phyloP scores from a whole-genome alignment of 2,113 vertebrate genomes.

The Gymnarchus niloticus region DNA sequence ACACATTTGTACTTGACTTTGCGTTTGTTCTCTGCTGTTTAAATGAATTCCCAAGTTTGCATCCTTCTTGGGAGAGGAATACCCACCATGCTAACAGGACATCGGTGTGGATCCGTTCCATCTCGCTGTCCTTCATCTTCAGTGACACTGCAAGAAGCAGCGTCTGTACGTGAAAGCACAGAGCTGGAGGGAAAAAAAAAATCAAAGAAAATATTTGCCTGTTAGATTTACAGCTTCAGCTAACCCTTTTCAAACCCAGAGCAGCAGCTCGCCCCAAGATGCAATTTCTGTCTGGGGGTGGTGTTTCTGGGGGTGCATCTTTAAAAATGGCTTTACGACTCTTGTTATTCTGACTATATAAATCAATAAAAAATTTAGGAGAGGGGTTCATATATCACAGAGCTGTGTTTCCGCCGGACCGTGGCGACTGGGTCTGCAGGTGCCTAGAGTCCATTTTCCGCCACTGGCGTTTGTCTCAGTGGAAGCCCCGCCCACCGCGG shows the following conservation, averaged over 20 bases:
- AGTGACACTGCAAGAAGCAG: background rate
- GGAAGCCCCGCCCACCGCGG: background rate
- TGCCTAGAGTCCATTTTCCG: background rate
- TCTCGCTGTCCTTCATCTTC: slow-evolving; percentile 25
- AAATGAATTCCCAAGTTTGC: background rate
- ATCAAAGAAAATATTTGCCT: slow-evolving; percentile 57
- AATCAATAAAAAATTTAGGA: slow-evolving; percentile 32
- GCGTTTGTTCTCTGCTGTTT: background rate
- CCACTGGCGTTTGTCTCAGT: background rate
- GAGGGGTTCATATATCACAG: slow-evolving; percentile 38
- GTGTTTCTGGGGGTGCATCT: background rate
- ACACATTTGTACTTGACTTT: background rate
- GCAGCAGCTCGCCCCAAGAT: slow-evolving; percentile 26
- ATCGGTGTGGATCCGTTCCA: background rate
- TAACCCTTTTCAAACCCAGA: slow-evolving; percentile 52
- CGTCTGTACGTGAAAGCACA: slow-evolving; percentile 17
- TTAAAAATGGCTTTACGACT: slow-evolving; percentile 48
- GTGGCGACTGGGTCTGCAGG: background rate
- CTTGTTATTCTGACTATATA: slow-evolving; percentile 58
- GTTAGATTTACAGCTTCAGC: slow-evolving; percentile 57
- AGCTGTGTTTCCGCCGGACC: background rate
- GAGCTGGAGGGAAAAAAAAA: slow-evolving; percentile 30
- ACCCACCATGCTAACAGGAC: background rate
- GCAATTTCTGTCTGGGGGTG: background rate
- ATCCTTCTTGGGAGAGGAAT: slow-evolving; percentile 37